Conservation (phyloP, 1,140 invertebrate genomes). For the Asobara japonica region DNA sequence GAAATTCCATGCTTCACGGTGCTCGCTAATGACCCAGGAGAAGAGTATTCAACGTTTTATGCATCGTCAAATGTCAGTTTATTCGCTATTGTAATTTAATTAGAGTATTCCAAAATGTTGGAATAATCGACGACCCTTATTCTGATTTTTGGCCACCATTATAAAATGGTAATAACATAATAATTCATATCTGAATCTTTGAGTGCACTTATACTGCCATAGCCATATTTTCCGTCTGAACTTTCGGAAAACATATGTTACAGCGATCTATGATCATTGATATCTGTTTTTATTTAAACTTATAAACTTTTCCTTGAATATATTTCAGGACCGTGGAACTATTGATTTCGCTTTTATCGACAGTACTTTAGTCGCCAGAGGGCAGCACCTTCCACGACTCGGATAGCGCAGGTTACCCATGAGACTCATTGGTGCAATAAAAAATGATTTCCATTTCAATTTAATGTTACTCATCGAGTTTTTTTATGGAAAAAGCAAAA, state of each 20-base stretch:
- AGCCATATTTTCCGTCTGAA: not conserved
- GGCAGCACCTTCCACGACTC: conserved; percentile 16
- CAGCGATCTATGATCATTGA: not conserved
- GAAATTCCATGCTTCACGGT: conserved; percentile 25
- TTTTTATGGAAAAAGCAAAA: not conserved
- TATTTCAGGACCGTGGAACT: not conserved
- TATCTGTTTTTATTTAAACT: not conserved
- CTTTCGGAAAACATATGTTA: conserved; percentile 24
- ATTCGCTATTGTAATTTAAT: not conserved
- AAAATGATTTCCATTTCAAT: not conserved
- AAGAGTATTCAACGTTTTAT: conserved; percentile 17
- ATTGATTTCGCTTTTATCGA: conserved; percentile 6
- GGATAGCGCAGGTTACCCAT: not conserved
- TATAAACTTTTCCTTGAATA: not conserved
- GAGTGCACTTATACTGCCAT: not conserved
- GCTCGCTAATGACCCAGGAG: conserved; percentile 24
- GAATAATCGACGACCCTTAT: not conserved
- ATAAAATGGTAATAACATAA: too few species aligned
- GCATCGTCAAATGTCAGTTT: not conserved
- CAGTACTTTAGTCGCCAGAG: not conserved
- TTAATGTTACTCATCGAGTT: not conserved
- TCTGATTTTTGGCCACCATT: not conserved
- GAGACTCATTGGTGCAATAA: not conserved
- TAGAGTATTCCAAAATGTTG: not conserved
- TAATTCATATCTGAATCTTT: too few species aligned